Conservation (phyloP, 2,797 vertebrate species). For the Gambelia wislizenii region DNA sequence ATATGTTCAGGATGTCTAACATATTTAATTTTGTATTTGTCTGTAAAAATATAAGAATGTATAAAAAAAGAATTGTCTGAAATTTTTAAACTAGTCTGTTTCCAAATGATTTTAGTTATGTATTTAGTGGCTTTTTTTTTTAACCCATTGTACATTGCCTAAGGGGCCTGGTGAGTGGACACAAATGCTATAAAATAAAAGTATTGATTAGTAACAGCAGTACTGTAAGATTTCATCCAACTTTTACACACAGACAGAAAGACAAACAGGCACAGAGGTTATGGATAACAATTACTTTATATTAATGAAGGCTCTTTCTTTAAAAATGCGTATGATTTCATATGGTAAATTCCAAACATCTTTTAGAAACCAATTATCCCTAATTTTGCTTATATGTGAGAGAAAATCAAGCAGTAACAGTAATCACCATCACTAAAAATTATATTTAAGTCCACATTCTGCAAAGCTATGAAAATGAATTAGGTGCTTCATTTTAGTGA, state of each 20-base stretch:
- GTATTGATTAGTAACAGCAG: not conserved
- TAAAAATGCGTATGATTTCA: not conserved
- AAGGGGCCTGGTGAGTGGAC: too few relatives aligned
- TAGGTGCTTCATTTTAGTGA: not conserved
- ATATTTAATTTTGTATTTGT: too few relatives aligned
- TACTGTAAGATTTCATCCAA: not conserved
- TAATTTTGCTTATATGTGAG: not conserved
- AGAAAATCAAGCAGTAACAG: not conserved
- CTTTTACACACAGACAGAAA: not conserved
- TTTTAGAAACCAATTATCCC: not conserved
- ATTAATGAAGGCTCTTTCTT: not conserved
- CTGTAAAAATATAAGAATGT: too few relatives aligned
- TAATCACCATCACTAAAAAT: not conserved
- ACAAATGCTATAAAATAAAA: not conserved
- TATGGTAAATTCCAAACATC: not conserved
- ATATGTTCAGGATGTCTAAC: too few relatives aligned
- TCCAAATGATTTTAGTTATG: too few relatives aligned
- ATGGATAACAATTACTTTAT: not conserved
- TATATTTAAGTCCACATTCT: not conserved
- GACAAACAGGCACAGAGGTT: not conserved
- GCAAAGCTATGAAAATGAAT: not conserved
- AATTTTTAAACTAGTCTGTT: too few relatives aligned
- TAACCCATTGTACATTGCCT: too few relatives aligned
- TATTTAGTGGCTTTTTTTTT: too few relatives aligned
- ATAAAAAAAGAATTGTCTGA: too few relatives aligned